A percentile compares a stretch with the other conserved stretches of the same genome.
These are phyloP conservation scores for Podarcis muralis DNA, from an alignment of 2,113 vertebrate species.

Conservation along the genomic window DNA sequence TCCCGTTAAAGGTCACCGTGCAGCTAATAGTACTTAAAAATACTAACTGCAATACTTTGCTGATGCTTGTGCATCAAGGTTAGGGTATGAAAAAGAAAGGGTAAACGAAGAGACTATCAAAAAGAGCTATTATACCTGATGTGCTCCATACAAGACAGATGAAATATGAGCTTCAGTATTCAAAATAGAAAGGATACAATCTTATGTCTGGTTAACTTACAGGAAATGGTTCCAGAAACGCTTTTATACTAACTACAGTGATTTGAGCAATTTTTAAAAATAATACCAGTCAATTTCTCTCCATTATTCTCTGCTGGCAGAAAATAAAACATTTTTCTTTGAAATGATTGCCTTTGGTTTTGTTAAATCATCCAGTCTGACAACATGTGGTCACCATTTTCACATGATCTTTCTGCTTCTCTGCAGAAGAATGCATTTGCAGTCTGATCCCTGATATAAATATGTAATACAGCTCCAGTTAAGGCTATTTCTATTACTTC, in stretches of 20 bases:
- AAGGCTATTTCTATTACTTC: slow-evolving; percentile 65
- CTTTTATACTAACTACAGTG: slow-evolving; percentile 89
- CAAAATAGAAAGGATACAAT: slow-evolving; percentile 84
- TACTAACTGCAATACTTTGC: slow-evolving; percentile 48
- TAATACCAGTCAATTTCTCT: slow-evolving; percentile 88
- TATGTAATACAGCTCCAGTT: slow-evolving; percentile 73
- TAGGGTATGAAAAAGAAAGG: slow-evolving; percentile 55
- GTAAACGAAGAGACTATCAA: slow-evolving; percentile 68
- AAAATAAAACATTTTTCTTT: slow-evolving; percentile 88
- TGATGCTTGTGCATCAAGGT: slow-evolving; percentile 22
- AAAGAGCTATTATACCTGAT: slow-evolving; percentile 79
- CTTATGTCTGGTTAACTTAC: slow-evolving; percentile 84
- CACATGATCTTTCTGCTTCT: slow-evolving; percentile 80
- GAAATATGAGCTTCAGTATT: slow-evolving; percentile 81
- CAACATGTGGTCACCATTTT: slow-evolving; percentile 84
- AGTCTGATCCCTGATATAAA: slow-evolving; percentile 78
- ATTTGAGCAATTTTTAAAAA: slow-evolving; percentile 90
- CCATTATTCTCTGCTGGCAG: slow-evolving; percentile 86
- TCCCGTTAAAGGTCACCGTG: slow-evolving; percentile 15
- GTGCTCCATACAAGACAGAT: slow-evolving; percentile 72
- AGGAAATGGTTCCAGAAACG: slow-evolving; percentile 84
- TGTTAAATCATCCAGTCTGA: slow-evolving; percentile 85
- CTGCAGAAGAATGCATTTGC: slow-evolving; percentile 77
- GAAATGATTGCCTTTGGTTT: slow-evolving; percentile 85
- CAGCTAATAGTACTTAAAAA: slow-evolving; percentile 51